Evolutionary conservation across 2,888 invertebrate species (phyloP).

Genomic region (Polymixis flavicincta): DNA sequence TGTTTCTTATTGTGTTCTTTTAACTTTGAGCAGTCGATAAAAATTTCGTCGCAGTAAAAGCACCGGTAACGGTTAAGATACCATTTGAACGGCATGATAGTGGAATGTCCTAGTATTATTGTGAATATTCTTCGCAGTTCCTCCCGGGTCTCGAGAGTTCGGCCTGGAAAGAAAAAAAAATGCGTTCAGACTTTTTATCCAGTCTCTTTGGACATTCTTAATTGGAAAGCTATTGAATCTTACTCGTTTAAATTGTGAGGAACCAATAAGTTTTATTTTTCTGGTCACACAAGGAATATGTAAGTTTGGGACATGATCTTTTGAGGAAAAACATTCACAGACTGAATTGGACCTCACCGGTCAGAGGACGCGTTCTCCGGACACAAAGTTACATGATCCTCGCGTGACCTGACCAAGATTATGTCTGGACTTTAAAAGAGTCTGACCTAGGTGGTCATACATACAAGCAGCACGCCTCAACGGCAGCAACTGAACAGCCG

Average conservation of each 20-base stretch:
- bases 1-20: conserved; percentile 43
- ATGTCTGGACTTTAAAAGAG: neutral
- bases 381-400: neutral
- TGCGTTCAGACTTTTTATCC: conserved; percentile 35
- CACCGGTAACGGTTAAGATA: conserved; percentile 68
- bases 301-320: too few relatives aligned
- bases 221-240: neutral
- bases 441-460: neutral
- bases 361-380: too few relatives aligned
- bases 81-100: conserved; percentile 73
- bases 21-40: conserved; percentile 35
- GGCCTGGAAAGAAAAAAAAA: conserved; percentile 47
- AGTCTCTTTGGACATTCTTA: neutral
- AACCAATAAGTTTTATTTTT: too few relatives aligned
- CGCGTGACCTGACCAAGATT: neutral
- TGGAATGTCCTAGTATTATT: conserved; percentile 65
- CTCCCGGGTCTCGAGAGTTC: neutral
- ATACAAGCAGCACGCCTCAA: too few relatives aligned
- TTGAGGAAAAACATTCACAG: too few relatives aligned
- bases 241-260: neutral
- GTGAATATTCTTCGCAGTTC: conserved; percentile 48
- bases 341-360: too few relatives aligned
- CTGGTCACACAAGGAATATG: too few relatives aligned
- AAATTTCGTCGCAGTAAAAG: conserved; percentile 69
- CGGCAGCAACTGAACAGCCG: too few relatives aligned